phyloP scores from a whole-genome alignment of 2,113 vertebrate species.

The Salvator merianae region DNA sequence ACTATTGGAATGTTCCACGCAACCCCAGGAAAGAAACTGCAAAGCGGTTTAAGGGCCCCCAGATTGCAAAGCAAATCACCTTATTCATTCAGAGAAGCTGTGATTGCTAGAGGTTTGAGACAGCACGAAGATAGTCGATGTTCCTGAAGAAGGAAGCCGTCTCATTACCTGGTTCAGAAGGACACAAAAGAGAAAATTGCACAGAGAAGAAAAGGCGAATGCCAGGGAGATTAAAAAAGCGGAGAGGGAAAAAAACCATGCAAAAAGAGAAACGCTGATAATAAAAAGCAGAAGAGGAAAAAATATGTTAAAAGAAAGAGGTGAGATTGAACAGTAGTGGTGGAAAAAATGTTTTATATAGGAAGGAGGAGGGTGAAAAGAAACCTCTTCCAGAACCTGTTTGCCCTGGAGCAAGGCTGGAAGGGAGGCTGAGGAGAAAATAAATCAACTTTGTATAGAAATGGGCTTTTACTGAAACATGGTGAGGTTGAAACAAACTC shows the following conservation, averaged over 20 bases:
- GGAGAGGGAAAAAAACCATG: constrained; percentile 58
- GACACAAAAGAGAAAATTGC: constrained; percentile 73
- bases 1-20: constrained; percentile 38
- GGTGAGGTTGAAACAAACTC: no score
- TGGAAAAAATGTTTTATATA: not conserved
- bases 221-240: constrained; percentile 55
- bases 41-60: constrained; percentile 56
- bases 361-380: not conserved
- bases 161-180: constrained; percentile 89
- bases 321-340: not conserved
- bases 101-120: constrained; percentile 99
- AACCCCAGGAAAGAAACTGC: constrained; percentile 51
- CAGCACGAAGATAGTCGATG: constrained; percentile 99
- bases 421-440: not conserved
- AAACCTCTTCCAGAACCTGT: not conserved
- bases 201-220: constrained; percentile 59
- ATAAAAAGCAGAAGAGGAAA: constrained; percentile 56
- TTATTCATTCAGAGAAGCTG: constrained; percentile 99
- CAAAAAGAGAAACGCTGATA: constrained; percentile 59
- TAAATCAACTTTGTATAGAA: no score
- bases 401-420: not conserved
- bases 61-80: constrained; percentile 86
- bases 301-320: not conserved
- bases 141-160: constrained; percentile 98
- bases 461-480: no score